phyloP scores from a whole-genome alignment of 2,888 invertebrate species.

The Lithophane leautieri region DNA sequence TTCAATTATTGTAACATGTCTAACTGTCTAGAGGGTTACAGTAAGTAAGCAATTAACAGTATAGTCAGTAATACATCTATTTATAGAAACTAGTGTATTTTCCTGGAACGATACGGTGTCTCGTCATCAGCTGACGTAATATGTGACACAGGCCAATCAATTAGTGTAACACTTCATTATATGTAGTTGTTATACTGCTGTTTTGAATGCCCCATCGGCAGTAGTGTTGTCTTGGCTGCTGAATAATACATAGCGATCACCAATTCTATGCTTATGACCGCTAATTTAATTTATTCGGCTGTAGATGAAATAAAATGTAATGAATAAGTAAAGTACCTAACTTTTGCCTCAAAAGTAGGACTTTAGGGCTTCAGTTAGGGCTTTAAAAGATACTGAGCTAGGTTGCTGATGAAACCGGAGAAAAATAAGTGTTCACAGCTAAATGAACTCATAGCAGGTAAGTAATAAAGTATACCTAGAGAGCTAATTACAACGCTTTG shows the following conservation, averaged over 20 bases:
- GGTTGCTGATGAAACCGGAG: too few relatives aligned
- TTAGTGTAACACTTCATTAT: slow-evolving; percentile 14
- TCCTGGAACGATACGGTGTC: slow-evolving; percentile 42
- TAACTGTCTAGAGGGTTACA: slow-evolving; percentile 28
- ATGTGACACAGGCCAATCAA: slow-evolving; percentile 20
- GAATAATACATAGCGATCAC: not conserved
- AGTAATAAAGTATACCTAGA: not conserved
- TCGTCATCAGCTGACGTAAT: slow-evolving; percentile 46
- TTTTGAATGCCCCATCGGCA: not conserved
- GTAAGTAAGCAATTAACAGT: slow-evolving; percentile 39
- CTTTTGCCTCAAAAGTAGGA: too few relatives aligned
- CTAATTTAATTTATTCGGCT: too few relatives aligned
- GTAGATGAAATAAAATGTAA: too few relatives aligned
- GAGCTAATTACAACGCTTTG: too few relatives aligned
- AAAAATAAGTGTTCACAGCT: not conserved
- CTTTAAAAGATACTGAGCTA: too few relatives aligned
- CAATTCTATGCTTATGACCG: not conserved
- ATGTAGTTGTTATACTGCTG: not conserved
- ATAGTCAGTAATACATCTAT: slow-evolving; percentile 26
- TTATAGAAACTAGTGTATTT: slow-evolving; percentile 51
- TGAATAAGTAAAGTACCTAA: too few relatives aligned
- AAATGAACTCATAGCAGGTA: too few relatives aligned
- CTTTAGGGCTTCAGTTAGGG: too few relatives aligned
- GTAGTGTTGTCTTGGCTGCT: not conserved
- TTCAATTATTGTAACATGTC: slow-evolving; percentile 7